Conservation (phyloP, 2,888 invertebrate species). For the Agrochola litura region DNA sequence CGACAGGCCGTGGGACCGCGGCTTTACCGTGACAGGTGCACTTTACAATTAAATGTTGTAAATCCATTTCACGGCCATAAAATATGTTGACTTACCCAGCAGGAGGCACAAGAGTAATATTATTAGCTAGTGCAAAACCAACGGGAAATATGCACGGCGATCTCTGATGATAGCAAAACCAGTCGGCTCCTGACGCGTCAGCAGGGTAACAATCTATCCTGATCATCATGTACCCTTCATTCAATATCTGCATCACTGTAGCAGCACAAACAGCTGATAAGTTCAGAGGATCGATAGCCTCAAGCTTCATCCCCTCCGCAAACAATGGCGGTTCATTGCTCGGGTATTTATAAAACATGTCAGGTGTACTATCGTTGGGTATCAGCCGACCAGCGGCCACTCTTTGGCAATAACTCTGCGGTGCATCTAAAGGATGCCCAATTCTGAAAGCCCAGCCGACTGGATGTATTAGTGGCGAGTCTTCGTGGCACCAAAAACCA, state of each 20-base stretch:
- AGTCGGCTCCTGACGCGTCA: conserved; percentile 96
- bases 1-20: too few relatives aligned
- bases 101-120: conserved; percentile 96
- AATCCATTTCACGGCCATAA: not conserved
- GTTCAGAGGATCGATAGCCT: conserved; percentile 99
- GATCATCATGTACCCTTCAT: conserved; percentile 98
- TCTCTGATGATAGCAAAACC: conserved; percentile 99
- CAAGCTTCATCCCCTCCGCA: conserved; percentile 97
- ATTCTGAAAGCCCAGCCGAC: conserved; percentile 98
- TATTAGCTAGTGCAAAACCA: conserved; percentile 97
- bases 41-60: too few relatives aligned
- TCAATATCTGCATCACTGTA: conserved; percentile 97
- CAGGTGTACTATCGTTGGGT: conserved; percentile 95
- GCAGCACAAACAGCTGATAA: conserved; percentile 98
- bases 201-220: conserved; percentile 98
- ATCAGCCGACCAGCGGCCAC: conserved; percentile 93
- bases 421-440: conserved; percentile 97
- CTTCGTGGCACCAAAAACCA: conserved; percentile 99
- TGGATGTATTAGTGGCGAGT: conserved; percentile 98
- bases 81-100: conserved; percentile 85
- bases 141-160: conserved; percentile 99
- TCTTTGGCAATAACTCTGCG: conserved; percentile 94
- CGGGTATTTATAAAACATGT: conserved; percentile 93
- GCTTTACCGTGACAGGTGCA: not conserved
- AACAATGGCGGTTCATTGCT: conserved; percentile 91